Evolutionary conservation across 2,797 vertebrate genomes (phyloP), one percentile per base, ranked within the genome.

Genomic region (Macropus fuliginosus): DNA sequence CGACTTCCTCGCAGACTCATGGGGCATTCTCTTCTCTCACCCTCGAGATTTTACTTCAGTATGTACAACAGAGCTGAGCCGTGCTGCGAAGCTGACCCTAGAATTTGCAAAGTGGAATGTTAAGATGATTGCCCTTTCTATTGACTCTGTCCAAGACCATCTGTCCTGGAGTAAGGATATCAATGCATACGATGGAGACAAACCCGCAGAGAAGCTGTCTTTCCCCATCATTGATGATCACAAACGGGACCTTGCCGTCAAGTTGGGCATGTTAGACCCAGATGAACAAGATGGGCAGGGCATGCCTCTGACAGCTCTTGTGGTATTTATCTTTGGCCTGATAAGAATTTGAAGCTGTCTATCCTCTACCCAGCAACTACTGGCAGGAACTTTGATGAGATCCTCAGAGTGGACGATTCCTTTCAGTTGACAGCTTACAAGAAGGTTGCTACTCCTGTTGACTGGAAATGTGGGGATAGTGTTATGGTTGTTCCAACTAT

Each of bases 361-460:
- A 99, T 99, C 98, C 99, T 99, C 89, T 99, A 99, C 97, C 99
- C 99, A 5, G 99, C 99, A 92, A 99, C 99, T 94, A 99, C 99
- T 0, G 99, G 99, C 55, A 99, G 99, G 96, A 99, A 99, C 98
- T 99, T 99, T 11, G 99, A 99, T 55, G 99, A 99, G 98, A 98
- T 99, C 95, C 99, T 99, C 93, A 98, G 99, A 95, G 99, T 99
- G 3, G 98, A 99, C 18, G 99, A 99, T 98, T 99, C 99, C 4
- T 99, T 99, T 97, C 99, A 99, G 98, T 98, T 99, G 97, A 99
- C 99, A 0, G 99, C 99, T 0, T 98, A 98, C 96, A 99, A 99
- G 98, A 99, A 99, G 94, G 99, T 99, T 0, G 99, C 99, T 94
- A 99, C 99, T 1, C 99, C 99, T 0, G 99, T 99, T 4, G 99